phyloP scores from a whole-genome alignment of 2,797 vertebrate species.

The Bucorvus abyssinicus region DNA sequence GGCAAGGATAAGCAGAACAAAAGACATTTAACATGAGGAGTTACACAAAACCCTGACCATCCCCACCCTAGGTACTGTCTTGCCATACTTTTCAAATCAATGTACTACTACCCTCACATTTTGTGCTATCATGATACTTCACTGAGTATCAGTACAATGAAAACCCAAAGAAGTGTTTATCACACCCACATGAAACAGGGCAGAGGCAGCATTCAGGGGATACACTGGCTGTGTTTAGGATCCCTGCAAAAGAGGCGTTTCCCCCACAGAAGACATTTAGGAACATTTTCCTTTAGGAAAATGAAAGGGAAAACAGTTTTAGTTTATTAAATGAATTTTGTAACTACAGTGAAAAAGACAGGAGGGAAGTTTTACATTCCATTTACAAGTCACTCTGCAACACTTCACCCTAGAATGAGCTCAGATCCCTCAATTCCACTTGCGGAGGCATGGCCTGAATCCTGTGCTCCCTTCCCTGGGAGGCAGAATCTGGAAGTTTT shows the following conservation, averaged over 20 bases:
- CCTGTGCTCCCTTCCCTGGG: background rate
- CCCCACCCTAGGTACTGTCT: background rate
- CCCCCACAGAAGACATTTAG: background rate
- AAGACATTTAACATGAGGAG: background rate
- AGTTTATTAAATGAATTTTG: background rate
- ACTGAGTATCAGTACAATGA: background rate
- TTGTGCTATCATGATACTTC: background rate
- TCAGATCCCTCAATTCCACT: background rate
- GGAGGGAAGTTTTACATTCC: background rate
- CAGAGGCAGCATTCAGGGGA: background rate
- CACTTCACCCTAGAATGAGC: background rate
- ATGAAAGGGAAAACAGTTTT: background rate
- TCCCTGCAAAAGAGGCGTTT: background rate
- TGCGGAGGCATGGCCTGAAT: accelerated
- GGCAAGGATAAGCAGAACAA: background rate
- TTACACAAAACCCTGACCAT: background rate
- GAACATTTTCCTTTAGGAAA: background rate
- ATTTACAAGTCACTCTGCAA: background rate
- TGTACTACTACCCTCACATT: background rate
- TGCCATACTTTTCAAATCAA: background rate
- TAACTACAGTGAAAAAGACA: background rate
- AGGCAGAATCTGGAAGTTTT: background rate
- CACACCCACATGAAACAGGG: background rate
- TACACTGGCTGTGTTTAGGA: background rate
- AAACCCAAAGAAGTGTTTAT: background rate